These are phyloP conservation scores for Tenodera sinensis DNA, from an alignment of 2,888 invertebrate species.

Conservation along the genomic window DNA sequence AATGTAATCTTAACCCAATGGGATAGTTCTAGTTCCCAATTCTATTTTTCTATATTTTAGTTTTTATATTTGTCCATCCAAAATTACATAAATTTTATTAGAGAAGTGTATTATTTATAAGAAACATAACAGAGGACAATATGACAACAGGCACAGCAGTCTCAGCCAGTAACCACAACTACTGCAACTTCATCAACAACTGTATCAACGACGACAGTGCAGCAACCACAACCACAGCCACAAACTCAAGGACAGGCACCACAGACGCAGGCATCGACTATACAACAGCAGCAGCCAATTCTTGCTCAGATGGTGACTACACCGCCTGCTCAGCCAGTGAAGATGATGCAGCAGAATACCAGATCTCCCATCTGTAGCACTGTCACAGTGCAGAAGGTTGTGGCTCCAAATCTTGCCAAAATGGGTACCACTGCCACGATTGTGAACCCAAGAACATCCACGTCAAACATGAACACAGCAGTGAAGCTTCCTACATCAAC, in stretches of 20 bases:
- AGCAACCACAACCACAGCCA: not conserved
- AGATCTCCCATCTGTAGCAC: not conserved
- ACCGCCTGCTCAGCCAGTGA: not conserved
- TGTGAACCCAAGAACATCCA: not conserved
- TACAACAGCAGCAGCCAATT: not conserved
- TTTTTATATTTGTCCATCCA: no score
- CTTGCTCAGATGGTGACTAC: not conserved
- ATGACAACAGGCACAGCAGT: not conserved
- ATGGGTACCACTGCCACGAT: not conserved
- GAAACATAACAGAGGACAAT: no score
- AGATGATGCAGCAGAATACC: not conserved
- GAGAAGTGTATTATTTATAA: no score
- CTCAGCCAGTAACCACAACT: not conserved
- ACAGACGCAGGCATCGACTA: not conserved
- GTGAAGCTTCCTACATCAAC: not conserved
- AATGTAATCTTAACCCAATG: no score
- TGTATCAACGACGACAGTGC: not conserved
- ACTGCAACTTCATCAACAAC: not conserved
- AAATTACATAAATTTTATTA: no score
- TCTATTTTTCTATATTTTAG: no score
- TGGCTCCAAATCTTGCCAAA: not conserved
- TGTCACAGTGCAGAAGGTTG: not conserved
- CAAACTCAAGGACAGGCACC: not conserved
- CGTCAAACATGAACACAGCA: not conserved
- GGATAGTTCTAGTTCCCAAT: no score